phyloP scores from a whole-genome alignment of 1,140 invertebrate species.

The Dendroctonus valens region DNA sequence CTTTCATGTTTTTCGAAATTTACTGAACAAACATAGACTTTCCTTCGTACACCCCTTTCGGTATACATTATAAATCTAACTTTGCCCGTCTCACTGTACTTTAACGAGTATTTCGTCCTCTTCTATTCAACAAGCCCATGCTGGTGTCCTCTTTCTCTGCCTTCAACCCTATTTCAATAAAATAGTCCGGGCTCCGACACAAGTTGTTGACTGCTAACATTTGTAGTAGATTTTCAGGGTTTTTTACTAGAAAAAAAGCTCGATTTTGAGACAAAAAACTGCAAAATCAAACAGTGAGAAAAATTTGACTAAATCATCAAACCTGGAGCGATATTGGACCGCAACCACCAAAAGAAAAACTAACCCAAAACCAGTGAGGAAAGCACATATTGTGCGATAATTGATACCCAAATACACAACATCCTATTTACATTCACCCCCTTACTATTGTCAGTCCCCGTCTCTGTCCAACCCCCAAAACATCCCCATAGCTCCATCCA shows the following conservation, averaged over 20 bases:
- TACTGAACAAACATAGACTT: constrained; percentile 33
- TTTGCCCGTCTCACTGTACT: constrained; percentile 34
- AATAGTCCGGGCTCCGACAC: not conserved
- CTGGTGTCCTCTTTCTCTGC: constrained; percentile 21
- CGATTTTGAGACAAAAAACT: too few species aligned
- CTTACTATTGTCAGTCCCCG: constrained; percentile 8
- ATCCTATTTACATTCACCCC: not conserved
- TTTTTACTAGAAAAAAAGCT: too few species aligned
- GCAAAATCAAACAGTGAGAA: too few species aligned
- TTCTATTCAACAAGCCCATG: constrained; percentile 7
- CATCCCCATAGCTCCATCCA: constrained; percentile 3
- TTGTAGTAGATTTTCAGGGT: too few species aligned
- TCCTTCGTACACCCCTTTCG: constrained; percentile 36
- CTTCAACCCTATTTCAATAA: constrained; percentile 24
- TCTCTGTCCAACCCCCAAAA: constrained; percentile 10
- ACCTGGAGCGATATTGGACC: too few species aligned
- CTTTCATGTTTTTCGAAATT: constrained; percentile 34
- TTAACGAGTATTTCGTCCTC: constrained; percentile 32
- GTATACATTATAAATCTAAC: constrained; percentile 38
- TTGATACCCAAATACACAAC: too few species aligned
- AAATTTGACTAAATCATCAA: too few species aligned
- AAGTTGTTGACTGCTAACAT: too few species aligned
- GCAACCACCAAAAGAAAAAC: too few species aligned
- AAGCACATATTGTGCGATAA: too few species aligned
- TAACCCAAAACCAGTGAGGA: too few species aligned